Evolutionary conservation across 2,888 invertebrate genomes (phyloP).

Genomic region (Euphydryas editha): DNA sequence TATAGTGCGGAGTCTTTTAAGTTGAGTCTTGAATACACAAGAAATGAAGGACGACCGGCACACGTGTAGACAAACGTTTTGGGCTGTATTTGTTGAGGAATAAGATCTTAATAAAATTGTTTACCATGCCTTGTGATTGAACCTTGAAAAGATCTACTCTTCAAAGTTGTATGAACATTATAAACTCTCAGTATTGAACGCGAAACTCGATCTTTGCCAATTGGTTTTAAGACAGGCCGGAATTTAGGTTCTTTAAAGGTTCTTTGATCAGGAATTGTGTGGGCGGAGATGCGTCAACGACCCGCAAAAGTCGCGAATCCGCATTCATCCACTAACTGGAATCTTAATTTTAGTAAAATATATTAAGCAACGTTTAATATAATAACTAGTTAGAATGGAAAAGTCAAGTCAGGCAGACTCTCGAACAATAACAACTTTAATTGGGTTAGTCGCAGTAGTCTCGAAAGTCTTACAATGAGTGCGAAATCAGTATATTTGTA

Average conservation of each 20-base stretch:
- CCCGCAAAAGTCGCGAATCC: slow-evolving; percentile 81
- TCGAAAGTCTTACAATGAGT: no score
- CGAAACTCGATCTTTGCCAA: slow-evolving; percentile 34
- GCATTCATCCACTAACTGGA: slow-evolving; percentile 62
- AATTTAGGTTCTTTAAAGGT: slow-evolving; percentile 46
- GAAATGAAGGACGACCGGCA: slow-evolving; percentile 66
- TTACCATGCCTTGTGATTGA: slow-evolving; percentile 46
- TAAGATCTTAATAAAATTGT: slow-evolving; percentile 22
- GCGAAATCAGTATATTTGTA: no score
- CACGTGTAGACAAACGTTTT: slow-evolving; percentile 75
- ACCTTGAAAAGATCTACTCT: slow-evolving; percentile 21
- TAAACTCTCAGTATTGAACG: slow-evolving; percentile 13
- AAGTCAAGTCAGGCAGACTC: neutral
- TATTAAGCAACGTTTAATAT: slow-evolving; percentile 14
- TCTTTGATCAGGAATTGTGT: slow-evolving; percentile 67
- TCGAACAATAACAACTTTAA: neutral
- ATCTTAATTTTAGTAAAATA: slow-evolving; percentile 33
- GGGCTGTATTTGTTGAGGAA: slow-evolving; percentile 61
- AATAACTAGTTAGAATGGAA: neutral
- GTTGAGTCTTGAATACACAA: slow-evolving; percentile 63
- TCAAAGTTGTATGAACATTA: slow-evolving; percentile 9
- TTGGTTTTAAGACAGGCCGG: slow-evolving; percentile 37
- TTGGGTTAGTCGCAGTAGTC: neutral
- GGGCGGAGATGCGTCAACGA: slow-evolving; percentile 81
- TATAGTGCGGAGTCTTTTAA: slow-evolving; percentile 70